phyloP scores from a whole-genome alignment of 1,140 invertebrate species.

The Ceratoteleas bidentatus region DNA sequence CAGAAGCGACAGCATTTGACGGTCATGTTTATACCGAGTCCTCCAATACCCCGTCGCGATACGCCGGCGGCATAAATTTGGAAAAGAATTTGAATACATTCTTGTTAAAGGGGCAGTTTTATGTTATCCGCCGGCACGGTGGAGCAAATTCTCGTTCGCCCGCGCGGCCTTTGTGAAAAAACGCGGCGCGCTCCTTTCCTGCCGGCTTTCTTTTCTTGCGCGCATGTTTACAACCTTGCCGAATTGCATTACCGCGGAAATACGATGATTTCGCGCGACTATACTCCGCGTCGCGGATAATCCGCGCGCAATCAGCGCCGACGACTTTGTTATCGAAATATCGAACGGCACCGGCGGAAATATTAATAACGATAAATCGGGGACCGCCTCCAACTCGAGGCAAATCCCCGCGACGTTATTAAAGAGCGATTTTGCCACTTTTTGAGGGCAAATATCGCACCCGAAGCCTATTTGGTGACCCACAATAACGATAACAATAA shows the following conservation, averaged over 20 bases:
- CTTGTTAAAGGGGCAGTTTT: conserved; percentile 63
- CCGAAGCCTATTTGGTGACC: conserved; percentile 28
- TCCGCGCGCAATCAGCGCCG: conserved; percentile 18
- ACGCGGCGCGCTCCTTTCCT: conserved; percentile 4
- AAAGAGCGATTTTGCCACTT: conserved; percentile 32
- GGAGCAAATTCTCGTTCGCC: conserved; percentile 52
- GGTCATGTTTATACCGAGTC: conserved; percentile 55
- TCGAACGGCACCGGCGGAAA: background rate
- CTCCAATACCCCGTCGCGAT: conserved; percentile 53
- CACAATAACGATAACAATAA: conserved; percentile 56
- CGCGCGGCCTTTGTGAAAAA: conserved; percentile 44
- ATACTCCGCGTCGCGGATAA: conserved; percentile 15
- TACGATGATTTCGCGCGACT: conserved; percentile 16
- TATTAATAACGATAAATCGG: conserved; percentile 41
- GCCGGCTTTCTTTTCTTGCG: conserved; percentile 16
- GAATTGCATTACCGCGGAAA: conserved; percentile 46
- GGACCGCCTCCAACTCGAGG: conserved; percentile 15
- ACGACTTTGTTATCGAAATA: conserved; percentile 24
- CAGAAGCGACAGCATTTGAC: conserved; percentile 61
- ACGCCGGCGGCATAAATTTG: conserved; percentile 52
- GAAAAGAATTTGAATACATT: conserved; percentile 62
- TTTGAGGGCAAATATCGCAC: conserved; percentile 18
- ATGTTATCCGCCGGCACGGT: conserved; percentile 44
- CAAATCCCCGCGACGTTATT: conserved; percentile 38
- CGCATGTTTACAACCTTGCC: conserved; percentile 21